phyloP scores from a whole-genome alignment of 2,113 vertebrate genomes.

The Aptenodytes patagonicus region DNA sequence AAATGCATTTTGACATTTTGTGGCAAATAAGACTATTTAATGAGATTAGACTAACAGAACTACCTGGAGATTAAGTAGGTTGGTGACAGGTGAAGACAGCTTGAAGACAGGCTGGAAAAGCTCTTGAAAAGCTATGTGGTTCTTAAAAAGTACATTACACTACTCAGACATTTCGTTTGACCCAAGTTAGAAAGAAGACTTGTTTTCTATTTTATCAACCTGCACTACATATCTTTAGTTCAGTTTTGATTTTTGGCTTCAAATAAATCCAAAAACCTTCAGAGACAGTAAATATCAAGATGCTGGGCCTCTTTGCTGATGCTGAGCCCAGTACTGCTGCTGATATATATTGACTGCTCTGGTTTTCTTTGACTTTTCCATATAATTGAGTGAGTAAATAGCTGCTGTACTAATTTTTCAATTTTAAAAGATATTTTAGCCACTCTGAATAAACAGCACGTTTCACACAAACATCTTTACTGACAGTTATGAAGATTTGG shows the following conservation, averaged over 20 bases:
- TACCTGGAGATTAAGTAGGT: neutral
- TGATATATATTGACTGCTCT: neutral
- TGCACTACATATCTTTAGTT: neutral
- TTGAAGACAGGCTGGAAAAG: neutral
- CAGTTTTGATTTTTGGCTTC: neutral
- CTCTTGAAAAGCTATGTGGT: neutral
- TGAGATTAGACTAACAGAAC: neutral
- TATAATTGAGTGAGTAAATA: neutral
- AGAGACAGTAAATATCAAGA: neutral
- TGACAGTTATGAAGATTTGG: neutral
- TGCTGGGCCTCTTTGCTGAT: neutral
- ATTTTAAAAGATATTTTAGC: neutral
- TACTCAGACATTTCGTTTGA: neutral
- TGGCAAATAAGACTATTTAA: neutral
- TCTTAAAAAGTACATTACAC: neutral
- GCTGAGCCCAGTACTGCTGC: neutral
- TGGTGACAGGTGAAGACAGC: neutral
- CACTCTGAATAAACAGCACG: neutral
- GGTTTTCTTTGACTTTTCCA: neutral
- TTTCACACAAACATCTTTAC: neutral
- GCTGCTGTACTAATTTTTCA: neutral
- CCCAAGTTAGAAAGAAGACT: neutral
- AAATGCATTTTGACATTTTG: neutral
- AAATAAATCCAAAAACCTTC: neutral
- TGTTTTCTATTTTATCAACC: neutral